These are phyloP conservation scores for Crotalus helleri DNA, from an alignment of 2,113 vertebrate genomes.

Conservation along the genomic window DNA sequence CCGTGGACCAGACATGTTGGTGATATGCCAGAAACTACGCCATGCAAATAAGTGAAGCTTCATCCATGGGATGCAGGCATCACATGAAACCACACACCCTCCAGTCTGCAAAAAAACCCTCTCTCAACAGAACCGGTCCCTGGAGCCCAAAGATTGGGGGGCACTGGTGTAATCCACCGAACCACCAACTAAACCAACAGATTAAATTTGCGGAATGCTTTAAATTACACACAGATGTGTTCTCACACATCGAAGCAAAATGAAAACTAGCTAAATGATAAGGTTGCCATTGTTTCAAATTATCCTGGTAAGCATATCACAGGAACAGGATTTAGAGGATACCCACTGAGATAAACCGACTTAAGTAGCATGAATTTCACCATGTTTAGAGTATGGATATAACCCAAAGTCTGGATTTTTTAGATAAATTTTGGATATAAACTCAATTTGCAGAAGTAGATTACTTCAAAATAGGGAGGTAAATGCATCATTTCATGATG, in stretches of 20 bases:
- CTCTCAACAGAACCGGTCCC: too few relatives aligned
- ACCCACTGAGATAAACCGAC: neutral
- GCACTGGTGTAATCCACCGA: too few relatives aligned
- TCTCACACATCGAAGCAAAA: neutral
- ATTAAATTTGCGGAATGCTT: neutral
- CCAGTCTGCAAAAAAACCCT: too few relatives aligned
- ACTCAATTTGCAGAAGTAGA: neutral
- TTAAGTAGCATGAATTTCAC: neutral
- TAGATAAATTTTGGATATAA: neutral
- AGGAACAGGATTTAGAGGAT: neutral
- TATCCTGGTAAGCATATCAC: neutral
- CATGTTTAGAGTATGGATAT: neutral
- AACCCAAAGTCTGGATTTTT: neutral
- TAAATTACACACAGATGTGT: neutral
- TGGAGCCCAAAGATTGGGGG: too few relatives aligned
- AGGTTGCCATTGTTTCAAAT: neutral
- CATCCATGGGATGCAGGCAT: too few relatives aligned
- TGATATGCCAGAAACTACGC: too few relatives aligned
- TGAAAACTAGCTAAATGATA: neutral
- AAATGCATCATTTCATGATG: neutral
- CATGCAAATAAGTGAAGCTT: too few relatives aligned
- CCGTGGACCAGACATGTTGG: too few relatives aligned
- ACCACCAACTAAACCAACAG: neutral
- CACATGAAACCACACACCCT: too few relatives aligned
- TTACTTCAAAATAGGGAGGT: neutral